Base-by-base conservation (phyloP, 2,113 vertebrate genomes). In the Pedetes capensis region DNA sequence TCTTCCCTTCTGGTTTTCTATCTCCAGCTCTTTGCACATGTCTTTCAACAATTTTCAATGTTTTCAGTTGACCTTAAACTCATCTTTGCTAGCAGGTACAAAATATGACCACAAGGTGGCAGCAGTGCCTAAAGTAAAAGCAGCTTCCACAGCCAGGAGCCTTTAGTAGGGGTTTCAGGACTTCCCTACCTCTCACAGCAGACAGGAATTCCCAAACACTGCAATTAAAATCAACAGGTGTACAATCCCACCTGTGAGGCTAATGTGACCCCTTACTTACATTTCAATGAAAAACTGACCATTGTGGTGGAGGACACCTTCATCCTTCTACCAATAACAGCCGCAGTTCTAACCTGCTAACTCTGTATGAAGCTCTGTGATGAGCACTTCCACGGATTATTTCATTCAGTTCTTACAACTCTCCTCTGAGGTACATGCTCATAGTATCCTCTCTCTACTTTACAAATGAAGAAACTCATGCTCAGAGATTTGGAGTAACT, bases 31-130 rank as follows among this genome's bases (percentile, higher is more conserved):
- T n/a, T n/a, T n/a, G n/a, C n/a, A n/a, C n/a, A n/a, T n/a, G n/a
- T n/a, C n/a, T n/a, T n/a, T n/a, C n/a, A n/a, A n/a, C n/a, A n/a
- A n/a, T n/a, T 83, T 66, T 51, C 39, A 10, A 0, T 51, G 22
- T 53, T 84, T 91, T 71, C 42, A 29, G 1, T 78, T 64, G 16
- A 61, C 23, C 34, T 27, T 13, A 53, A 32, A 42, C 22, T 80
- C 55, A 4, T 51, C 9, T 78, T 84, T 90, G 39, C 17, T 72
- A 82, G 93, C 72, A 87, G 20, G 79, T 42, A 14, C 57, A 27
- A 11, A 84, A 55, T 37, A 2, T 25, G 37, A 34, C 92, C 97
- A 96, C 84, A 32, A 66, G 96, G 66, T 92, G 96, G 66, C 97
- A 93, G 84, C 51, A 27, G 27, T 87, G 22, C 37, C 78, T 34